Base-by-base conservation (phyloP, 2,113 vertebrate genomes). In the Pardalotus punctatus region DNA sequence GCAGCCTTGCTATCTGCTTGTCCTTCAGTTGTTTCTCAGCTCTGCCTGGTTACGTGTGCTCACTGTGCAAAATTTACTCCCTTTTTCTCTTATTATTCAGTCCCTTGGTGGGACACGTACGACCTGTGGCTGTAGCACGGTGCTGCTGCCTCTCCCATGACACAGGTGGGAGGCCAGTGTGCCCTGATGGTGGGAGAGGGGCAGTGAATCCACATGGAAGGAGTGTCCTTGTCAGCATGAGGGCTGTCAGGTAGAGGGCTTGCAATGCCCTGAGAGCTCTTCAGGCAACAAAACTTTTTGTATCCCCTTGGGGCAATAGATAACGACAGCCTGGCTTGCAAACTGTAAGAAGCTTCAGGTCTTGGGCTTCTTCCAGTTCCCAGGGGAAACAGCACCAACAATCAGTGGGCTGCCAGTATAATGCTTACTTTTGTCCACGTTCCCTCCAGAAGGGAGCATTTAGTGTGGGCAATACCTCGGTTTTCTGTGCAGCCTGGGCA, bases 81-180 rank as follows among this genome's bases (percentile, higher is more conserved):
- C 2, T 21, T 76, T 67, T 33, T 16, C 8, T 2, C 17, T 15
- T 48, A 5, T 45, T 86, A 24, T 15, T 78, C 12, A 16, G 38
- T 58, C 38, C 40, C 35, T 64, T 2, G 4, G 40, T 36, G 29
- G 40, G 10, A 19, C 42, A 84, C 0, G 0, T 19, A 9, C 22
- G 60, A 14, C 16, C 56, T 43, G 2, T 0, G 5, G n/a, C 35
- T 51, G 40, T 28, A 53, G 28, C 28, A 51, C 19, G 14, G 11
- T 7, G 23, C 12, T 71, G 60, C n/a, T 86, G 29, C 25, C 40
- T 76, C 12, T 77, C 45, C 40, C 19, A 5, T 16, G 40, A 14
- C 53, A 54, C 53, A 17, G 48, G n/a, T 0, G 0, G 50, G 9
- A 3, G 3, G 50, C 28, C 56, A 82, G 33, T 36, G 18, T 0